Percentiles rank a stretch among this genome's conserved stretches.
Evolutionary conservation across 2,113 vertebrate genomes (phyloP).

Genomic region (mouse (Mus musculus)): GRCm39 chr6:105018001-105018500

Average conservation of each 20-base stretch:
- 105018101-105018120: background rate
- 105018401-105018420: background rate
- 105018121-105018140: background rate
- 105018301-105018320: background rate
- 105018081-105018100: background rate
- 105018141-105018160: background rate
- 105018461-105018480: background rate
- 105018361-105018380: background rate
- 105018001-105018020: background rate
- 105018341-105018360: background rate
- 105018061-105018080: background rate
- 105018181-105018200: background rate
- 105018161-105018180: background rate
- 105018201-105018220: background rate
- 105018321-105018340: background rate
- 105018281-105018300: background rate
- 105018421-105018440: background rate
- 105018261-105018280: background rate
- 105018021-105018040: background rate
- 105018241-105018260: background rate
- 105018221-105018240: background rate
- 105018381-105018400: background rate
- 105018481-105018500: background rate
- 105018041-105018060: background rate
- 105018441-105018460: background rate